These are phyloP conservation scores for Oreochromis grahami DNA, from an alignment of 2,797 vertebrate genomes.

Conservation along the genomic window DNA sequence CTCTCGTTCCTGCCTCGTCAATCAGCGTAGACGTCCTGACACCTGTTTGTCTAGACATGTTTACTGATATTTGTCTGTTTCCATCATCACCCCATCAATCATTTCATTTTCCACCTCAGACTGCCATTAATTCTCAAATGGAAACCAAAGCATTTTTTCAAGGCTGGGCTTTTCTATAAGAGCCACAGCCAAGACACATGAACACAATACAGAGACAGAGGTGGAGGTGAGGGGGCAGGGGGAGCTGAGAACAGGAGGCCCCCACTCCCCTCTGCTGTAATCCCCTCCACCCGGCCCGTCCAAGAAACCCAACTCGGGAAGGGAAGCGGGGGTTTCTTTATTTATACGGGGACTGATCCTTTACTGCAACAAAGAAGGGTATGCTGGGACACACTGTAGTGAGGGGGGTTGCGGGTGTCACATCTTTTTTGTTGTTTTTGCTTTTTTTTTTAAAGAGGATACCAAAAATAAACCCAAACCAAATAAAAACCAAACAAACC, in stretches of 20 bases:
- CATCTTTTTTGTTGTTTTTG: not conserved
- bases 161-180: slow-evolving; percentile 41
- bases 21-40: slow-evolving; percentile 33
- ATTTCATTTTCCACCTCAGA: slow-evolving; percentile 62
- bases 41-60: slow-evolving; percentile 59
- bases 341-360: slow-evolving; percentile 53
- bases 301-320: not conserved
- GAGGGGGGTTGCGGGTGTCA: slow-evolving; percentile 32
- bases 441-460: slow-evolving; percentile 67
- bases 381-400: slow-evolving; percentile 39
- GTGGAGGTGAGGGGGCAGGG: not conserved
- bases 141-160: slow-evolving; percentile 81
- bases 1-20: slow-evolving; percentile 49
- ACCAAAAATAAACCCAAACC: slow-evolving; percentile 75
- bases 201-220: slow-evolving; percentile 54
- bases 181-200: slow-evolving; percentile 45
- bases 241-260: slow-evolving; percentile 28
- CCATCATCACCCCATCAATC: slow-evolving; percentile 61
- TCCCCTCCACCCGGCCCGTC: slow-evolving; percentile 44
- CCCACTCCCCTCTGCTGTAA: slow-evolving; percentile 17
- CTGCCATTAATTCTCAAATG: slow-evolving; percentile 70
- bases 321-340: slow-evolving; percentile 57
- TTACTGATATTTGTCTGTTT: slow-evolving; percentile 56
- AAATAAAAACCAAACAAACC: slow-evolving; percentile 31
- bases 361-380: slow-evolving; percentile 38